A percentile compares a stretch with the other conserved stretches of the same genome.
Conservation (phyloP, 2,797 vertebrate genomes). For the Mionectes olivaceus region DNA sequence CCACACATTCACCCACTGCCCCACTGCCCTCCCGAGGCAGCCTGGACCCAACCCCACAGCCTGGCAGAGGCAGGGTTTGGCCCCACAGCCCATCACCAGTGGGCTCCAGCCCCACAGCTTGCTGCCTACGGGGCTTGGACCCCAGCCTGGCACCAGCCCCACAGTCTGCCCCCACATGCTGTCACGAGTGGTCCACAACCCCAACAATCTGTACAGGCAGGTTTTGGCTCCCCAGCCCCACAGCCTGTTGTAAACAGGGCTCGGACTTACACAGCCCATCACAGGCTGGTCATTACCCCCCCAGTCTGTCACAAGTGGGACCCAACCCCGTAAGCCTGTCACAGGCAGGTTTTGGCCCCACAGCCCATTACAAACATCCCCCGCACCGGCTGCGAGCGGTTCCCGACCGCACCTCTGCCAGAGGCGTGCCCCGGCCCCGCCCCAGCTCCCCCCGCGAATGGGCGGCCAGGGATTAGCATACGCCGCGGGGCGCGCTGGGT, state of each 20-base stretch:
- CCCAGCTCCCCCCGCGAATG: rapidly evolving
- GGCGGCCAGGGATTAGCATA: rapidly evolving
- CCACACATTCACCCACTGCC: rapidly evolving
- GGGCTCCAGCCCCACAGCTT: too few species aligned
- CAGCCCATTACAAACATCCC: too few species aligned
- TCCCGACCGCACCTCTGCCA: rapidly evolving
- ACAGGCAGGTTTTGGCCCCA: rapidly evolving
- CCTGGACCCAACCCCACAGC: not conserved
- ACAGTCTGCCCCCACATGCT: not conserved
- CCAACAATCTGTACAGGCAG: rapidly evolving
- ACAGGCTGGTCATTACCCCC: too few species aligned
- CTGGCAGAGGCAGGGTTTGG: rapidly evolving
- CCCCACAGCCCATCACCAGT: not conserved
- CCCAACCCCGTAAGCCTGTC: too few species aligned
- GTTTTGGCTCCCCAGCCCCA: not conserved
- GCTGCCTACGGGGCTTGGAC: too few species aligned
- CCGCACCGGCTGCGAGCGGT: rapidly evolving
- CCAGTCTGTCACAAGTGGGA: not conserved
- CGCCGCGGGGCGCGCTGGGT: rapidly evolving
- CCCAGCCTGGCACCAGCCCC: too few species aligned
- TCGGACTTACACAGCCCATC: not conserved
- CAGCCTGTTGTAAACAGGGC: not conserved
- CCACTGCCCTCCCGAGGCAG: rapidly evolving
- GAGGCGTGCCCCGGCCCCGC: not conserved
- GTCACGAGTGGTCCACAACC: rapidly evolving